Evolutionary conservation across 1,140 invertebrate species (phyloP).

Genomic region (Sycobia sp.): DNA sequence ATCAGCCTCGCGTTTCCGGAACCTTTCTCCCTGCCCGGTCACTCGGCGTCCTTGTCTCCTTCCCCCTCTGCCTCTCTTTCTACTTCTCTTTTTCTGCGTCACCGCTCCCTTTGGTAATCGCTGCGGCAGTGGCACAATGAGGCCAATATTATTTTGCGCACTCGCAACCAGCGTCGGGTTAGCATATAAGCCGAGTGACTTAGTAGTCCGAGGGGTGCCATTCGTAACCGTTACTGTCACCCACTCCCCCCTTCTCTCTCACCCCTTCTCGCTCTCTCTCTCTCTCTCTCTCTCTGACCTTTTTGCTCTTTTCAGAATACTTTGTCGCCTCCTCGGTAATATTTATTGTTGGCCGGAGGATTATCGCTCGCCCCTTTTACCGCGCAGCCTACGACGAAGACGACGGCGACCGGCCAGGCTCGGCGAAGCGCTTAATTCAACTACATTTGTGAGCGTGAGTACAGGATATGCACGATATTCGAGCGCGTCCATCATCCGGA

Average conservation of each 20-base stretch:
- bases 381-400: background rate
- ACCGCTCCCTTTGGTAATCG: slow-evolving; percentile 40
- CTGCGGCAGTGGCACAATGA: too few relatives aligned
- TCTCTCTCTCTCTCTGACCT: too few relatives aligned
- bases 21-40: slow-evolving; percentile 16
- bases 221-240: slow-evolving; percentile 39
- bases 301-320: slow-evolving; percentile 18
- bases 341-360: slow-evolving; percentile 27
- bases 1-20: slow-evolving; percentile 16
- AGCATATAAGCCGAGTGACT: slow-evolving; percentile 45
- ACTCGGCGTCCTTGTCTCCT: background rate
- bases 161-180: slow-evolving; percentile 31
- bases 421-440: slow-evolving; percentile 48
- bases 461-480: slow-evolving; percentile 8
- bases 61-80: background rate
- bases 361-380: slow-evolving; percentile 11
- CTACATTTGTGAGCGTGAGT: slow-evolving; percentile 49
- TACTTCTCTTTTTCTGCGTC: too few relatives aligned
- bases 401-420: too few relatives aligned
- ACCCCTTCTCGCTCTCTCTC: too few relatives aligned
- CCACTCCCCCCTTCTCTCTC: background rate
- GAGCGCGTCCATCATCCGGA: slow-evolving; percentile 50
- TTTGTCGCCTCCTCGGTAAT: slow-evolving; percentile 29
- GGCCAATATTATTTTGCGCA: slow-evolving; percentile 50
- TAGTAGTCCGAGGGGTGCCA: slow-evolving; percentile 55